A percentile compares a stretch with the other conserved stretches of the same genome.
phyloP scores from a whole-genome alignment of 2,888 invertebrate species.

The Caenorhabditis sulstoni region DNA sequence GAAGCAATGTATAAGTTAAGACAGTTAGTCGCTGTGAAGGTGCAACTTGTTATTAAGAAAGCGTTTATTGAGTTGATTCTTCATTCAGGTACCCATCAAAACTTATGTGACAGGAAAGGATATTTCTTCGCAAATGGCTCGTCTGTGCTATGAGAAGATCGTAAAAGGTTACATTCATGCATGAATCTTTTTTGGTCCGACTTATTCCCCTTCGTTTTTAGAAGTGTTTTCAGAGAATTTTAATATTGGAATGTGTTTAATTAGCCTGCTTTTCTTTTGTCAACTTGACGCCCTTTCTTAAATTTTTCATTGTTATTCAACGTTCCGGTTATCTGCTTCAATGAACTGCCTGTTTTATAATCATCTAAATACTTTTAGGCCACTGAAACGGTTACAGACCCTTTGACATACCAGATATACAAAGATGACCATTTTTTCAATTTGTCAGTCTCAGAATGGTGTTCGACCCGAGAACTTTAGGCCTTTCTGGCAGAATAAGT shows the following conservation, averaged over 20 bases:
- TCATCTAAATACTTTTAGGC: neutral
- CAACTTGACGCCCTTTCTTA: slow-evolving; percentile 6
- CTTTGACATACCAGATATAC: too few relatives aligned
- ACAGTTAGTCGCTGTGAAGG: slow-evolving; percentile 59
- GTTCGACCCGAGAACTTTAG: slow-evolving; percentile 67
- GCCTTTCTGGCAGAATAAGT: slow-evolving; percentile 68
- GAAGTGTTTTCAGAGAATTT: slow-evolving; percentile 27
- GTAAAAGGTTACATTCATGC: slow-evolving; percentile 36
- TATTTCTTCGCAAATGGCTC: slow-evolving; percentile 56
- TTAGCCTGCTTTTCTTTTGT: slow-evolving; percentile 31
- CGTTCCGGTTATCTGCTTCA: slow-evolving; percentile 42
- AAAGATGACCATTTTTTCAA: neutral
- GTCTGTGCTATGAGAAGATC: slow-evolving; percentile 59
- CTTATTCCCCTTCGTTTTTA: slow-evolving; percentile 18
- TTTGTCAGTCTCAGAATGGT: slow-evolving; percentile 41
- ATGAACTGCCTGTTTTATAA: slow-evolving; percentile 45
- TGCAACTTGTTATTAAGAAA: neutral
- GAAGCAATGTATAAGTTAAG: slow-evolving; percentile 60
- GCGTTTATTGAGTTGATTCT: too few relatives aligned
- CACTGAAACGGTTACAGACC: neutral
- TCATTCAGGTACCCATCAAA: slow-evolving; percentile 56
- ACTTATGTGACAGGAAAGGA: slow-evolving; percentile 58
- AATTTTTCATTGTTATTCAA: slow-evolving; percentile 17
- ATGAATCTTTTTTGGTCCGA: slow-evolving; percentile 11
- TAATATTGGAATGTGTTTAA: slow-evolving; percentile 19